A percentile compares a stretch with the other conserved stretches of the same genome.
Conservation (phyloP, 2,797 vertebrate species). For the Arnoldichthys spilopterus region DNA sequence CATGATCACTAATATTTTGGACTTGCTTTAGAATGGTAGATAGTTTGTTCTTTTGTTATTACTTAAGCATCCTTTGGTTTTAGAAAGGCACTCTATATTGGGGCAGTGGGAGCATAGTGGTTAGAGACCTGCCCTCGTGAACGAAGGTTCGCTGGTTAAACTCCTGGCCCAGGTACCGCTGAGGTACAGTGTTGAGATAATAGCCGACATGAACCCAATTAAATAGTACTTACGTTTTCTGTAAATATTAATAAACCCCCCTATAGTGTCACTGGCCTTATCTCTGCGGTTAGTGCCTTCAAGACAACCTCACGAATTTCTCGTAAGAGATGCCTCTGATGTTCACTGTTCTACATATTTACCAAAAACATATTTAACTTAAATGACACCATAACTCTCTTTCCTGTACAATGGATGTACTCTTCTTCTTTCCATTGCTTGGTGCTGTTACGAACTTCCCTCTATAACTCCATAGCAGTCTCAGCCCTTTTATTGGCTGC, state of each 20-base stretch:
- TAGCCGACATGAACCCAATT: background rate
- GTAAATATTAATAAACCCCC: too few species aligned
- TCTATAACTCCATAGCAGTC: constrained; percentile 16
- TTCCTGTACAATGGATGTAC: background rate
- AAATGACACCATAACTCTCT: background rate
- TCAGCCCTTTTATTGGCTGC: constrained; percentile 35
- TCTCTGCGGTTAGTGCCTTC: too few species aligned
- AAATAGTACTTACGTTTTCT: too few species aligned
- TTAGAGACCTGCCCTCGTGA: too few species aligned
- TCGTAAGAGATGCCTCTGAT: background rate
- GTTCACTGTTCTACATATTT: too few species aligned
- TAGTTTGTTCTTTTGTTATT: background rate
- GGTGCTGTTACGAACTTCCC: background rate
- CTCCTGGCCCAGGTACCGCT: too few species aligned
- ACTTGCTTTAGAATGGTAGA: constrained; percentile 5
- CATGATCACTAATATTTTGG: background rate
- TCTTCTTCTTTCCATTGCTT: constrained; percentile 8
- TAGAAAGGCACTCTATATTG: too few species aligned
- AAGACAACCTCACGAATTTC: too few species aligned
- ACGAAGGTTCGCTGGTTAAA: too few species aligned
- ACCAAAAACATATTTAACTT: background rate
- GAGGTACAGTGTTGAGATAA: background rate
- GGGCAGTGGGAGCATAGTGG: too few species aligned
- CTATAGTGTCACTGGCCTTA: too few species aligned
- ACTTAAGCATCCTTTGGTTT: background rate